A percentile compares a stretch with the other conserved stretches of the same genome.
These are phyloP conservation scores for Taphrorychus bicolor DNA, from an alignment of 2,888 invertebrate species.

Conservation along the genomic window DNA sequence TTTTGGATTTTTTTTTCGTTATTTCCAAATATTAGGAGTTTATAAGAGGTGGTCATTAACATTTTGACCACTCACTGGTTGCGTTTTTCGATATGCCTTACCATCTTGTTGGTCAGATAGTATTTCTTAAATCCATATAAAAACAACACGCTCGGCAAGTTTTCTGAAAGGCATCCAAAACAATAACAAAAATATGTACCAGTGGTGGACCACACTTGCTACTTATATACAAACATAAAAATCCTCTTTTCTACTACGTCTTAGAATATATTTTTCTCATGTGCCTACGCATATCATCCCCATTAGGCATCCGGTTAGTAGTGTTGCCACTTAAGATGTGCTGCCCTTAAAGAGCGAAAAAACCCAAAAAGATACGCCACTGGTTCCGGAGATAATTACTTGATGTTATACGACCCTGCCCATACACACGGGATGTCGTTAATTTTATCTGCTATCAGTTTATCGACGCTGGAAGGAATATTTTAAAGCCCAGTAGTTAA, in stretches of 20 bases:
- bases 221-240: not conserved
- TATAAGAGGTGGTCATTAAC: slow-evolving; percentile 29
- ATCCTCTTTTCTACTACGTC: no score
- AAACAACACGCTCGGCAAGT: slow-evolving; percentile 35
- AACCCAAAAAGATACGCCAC: slow-evolving; percentile 5
- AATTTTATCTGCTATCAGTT: slow-evolving; percentile 46
- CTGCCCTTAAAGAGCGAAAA: not conserved
- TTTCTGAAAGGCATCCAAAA: slow-evolving; percentile 36
- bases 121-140: slow-evolving; percentile 40
- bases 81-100: slow-evolving; percentile 27
- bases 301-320: no score
- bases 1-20: no score
- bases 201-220: slow-evolving; percentile 10
- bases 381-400: slow-evolving; percentile 40
- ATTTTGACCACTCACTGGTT: slow-evolving; percentile 29
- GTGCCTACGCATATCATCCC: no score
- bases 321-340: no score
- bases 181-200: slow-evolving; percentile 34
- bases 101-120: slow-evolving; percentile 33
- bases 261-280: no score
- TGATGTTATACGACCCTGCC: slow-evolving; percentile 44
- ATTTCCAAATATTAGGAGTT: not conserved
- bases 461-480: slow-evolving; percentile 45
- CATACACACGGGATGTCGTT: slow-evolving; percentile 46
- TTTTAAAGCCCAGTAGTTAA: slow-evolving; percentile 50